Evolutionary conservation across 2,888 invertebrate species (phyloP), one percentile per base, ranked within the genome.

Genomic region (Sesia apiformis): DNA sequence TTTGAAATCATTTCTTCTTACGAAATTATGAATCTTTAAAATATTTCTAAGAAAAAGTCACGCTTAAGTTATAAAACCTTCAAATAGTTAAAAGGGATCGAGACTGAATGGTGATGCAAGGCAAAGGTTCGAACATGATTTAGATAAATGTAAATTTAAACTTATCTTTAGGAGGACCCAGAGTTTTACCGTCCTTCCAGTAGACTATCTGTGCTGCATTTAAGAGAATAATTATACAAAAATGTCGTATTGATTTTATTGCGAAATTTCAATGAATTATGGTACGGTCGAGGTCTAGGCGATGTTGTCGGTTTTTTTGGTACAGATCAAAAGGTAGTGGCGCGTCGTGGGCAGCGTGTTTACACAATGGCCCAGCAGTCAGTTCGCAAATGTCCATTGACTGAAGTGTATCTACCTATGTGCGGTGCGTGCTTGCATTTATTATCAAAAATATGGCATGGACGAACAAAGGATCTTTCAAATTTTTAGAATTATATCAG

Each of bases 171-270:
- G 69, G 65, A 77, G 75, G 75, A 80, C 69, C 70, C 72, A 67
- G 66, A 66, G 64, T 66, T 67, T 65, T 74, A 79, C 84, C 85
- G 84, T 84, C 84, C 85, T 83, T 81, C 76, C 69, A 58, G 55
- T 60, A 65, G 57, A 66, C 60, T 69, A 70, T 70, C 67, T 62
- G 67, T 70, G 67, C 70, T 38, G 5, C 5, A 5, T 5, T 42
- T 5, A 42, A 42, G 42, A 7, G 5, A 42, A 42, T 42, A 7
- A 7, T 6, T 42, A 7, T 23, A 23, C 23, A 23, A 2, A 42
- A 42, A 5, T 42, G 5, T 6, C 3, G 5, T 42, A 2, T 42
- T 42, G 5, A 42, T 23, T 42, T 42, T 42, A 42, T 42, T 42
- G 42, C 5, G 5, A 42, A 42, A 42, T 42, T 1, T 6, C 5